These are phyloP conservation scores for Sceloporus tristichus DNA, from an alignment of 2,113 vertebrate genomes.

Conservation along the genomic window DNA sequence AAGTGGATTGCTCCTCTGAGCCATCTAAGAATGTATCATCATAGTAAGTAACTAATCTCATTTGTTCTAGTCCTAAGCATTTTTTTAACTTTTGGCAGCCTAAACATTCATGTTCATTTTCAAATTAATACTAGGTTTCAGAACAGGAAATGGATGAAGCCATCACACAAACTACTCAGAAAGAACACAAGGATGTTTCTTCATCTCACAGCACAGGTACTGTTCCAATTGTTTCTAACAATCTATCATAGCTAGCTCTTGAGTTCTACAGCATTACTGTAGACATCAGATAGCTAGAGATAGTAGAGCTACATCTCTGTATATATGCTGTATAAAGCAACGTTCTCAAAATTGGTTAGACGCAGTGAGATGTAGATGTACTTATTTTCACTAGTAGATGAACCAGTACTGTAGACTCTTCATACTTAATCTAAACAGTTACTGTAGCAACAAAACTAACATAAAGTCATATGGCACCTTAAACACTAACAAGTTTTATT, in stretches of 20 bases:
- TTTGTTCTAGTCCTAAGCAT: too few species aligned
- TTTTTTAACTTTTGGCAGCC: constrained; percentile 8
- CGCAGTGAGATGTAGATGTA: too few species aligned
- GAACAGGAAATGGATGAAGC: constrained; percentile 97
- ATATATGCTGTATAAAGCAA: background rate
- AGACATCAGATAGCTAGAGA: background rate
- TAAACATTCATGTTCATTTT: constrained; percentile 50
- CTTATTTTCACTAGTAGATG: background rate
- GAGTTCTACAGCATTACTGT: background rate
- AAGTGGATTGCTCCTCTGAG: too few species aligned
- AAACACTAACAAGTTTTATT: too few species aligned
- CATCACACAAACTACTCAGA: constrained; percentile 89
- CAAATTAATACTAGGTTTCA: constrained; percentile 83
- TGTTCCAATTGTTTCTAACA: background rate
- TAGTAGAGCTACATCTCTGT: background rate
- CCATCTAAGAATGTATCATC: too few species aligned
- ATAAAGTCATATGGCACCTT: too few species aligned
- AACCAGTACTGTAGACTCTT: background rate
- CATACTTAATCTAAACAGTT: background rate
- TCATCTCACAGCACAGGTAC: constrained; percentile 84
- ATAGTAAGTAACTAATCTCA: too few species aligned
- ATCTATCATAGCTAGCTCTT: background rate
- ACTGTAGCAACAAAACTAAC: too few species aligned
- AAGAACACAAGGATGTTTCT: constrained; percentile 83
- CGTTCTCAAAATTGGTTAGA: background rate